Percentiles rank a stretch among this genome's conserved stretches.
These are phyloP conservation scores for Mylabris sibirica DNA, from an alignment of 2,888 invertebrate genomes.

Conservation along the genomic window DNA sequence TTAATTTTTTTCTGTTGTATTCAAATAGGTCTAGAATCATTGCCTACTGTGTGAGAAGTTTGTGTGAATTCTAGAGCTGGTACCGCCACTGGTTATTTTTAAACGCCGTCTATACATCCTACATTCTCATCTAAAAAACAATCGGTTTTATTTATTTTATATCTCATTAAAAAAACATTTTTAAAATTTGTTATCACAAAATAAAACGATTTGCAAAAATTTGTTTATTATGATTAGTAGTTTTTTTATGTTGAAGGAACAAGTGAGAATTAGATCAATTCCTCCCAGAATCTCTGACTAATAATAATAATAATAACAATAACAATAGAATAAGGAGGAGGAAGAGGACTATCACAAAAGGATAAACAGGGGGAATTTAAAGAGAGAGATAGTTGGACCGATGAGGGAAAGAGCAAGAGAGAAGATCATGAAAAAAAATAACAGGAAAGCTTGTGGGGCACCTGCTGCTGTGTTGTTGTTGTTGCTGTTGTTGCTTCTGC, in stretches of 20 bases:
- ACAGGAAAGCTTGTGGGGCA: constrained; percentile 14
- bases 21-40: too few relatives aligned
- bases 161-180: not conserved
- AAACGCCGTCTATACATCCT: not conserved
- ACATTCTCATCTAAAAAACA: constrained; percentile 4
- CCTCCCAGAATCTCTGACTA: not conserved
- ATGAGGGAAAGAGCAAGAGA: not conserved
- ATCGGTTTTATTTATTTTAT: not conserved
- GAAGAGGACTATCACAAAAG: too few relatives aligned
- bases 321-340: not conserved
- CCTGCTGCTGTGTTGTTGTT: too few relatives aligned
- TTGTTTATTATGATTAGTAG: not conserved
- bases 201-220: not conserved
- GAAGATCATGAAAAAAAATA: not conserved
- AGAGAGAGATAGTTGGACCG: not conserved
- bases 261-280: not conserved
- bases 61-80: not conserved
- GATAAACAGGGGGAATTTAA: too few relatives aligned
- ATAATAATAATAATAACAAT: not conserved
- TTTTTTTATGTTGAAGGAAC: not conserved
- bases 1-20: too few relatives aligned
- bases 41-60: too few relatives aligned
- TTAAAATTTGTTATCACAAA: not conserved
- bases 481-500: constrained; percentile 10
- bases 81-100: not conserved